Base-by-base conservation (phyloP, 2,797 vertebrate genomes). In the Chelonia mydas region DNA sequence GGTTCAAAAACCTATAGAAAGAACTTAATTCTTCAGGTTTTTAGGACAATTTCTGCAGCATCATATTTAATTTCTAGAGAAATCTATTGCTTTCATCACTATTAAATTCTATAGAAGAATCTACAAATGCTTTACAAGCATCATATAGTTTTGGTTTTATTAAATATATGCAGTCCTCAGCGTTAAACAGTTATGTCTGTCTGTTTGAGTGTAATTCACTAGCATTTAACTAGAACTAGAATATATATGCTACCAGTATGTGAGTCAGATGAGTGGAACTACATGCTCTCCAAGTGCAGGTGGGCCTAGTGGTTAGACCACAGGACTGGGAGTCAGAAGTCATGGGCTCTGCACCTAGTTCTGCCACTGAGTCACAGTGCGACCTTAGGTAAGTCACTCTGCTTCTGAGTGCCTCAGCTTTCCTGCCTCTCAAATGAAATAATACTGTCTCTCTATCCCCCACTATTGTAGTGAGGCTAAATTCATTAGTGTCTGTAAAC, bases 331-430 rank as follows among this genome's bases (percentile, higher is more conserved):
- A 33, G 12, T 81, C 50, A 79, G 84, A 6, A 89, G 53, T 12
- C 47, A 8, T 7, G 55, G 1, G 2, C 61, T 76, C 19, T 85
- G 53, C 53, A 83, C 31, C 54, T 59, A 31, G 47, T 16, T 6
- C n/a, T 59, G 76, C 47, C 54, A 68, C 41, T 37, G 27, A 57
- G 25, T 33, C 23, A 27, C 2, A 65, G 65, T 11, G 6, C 37
- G 65, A 37, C 33, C 86, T 88, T 25, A 84, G 25, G 37, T 84
- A 83, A 55, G 15, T 81, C 80, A 84, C 4, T 59, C 21, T 72
- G 78, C 28, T 93, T 45, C 49, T 72, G 85, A 84, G 81, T 12
- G 49, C 55, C 90, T 95, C 76, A 41, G 78, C 72, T 88, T 91
- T 31, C 53, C 84, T 25, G 82, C 2, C 47, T 88, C 31, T 4